phyloP scores from a whole-genome alignment of 2,797 vertebrate genomes.

The Ctenopoma kingsleyae region DNA sequence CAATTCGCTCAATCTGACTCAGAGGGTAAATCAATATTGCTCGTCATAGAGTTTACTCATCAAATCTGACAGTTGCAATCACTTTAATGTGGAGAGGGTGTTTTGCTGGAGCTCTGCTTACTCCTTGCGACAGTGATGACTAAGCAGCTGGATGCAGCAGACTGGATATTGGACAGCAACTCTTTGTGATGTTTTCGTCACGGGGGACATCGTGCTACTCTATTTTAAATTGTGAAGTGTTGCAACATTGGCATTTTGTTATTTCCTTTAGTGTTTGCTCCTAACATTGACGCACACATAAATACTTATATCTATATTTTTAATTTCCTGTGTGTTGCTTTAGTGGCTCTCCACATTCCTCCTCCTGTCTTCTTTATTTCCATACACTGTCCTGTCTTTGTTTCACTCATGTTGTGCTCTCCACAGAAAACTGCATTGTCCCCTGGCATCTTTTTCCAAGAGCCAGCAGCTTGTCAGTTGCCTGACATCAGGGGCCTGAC shows the following conservation, averaged over 20 bases:
- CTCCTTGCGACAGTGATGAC: conserved; percentile 53
- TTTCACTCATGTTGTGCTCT: conserved; percentile 13
- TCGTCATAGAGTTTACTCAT: conserved; percentile 42
- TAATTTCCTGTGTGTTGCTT: background rate
- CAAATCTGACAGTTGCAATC: conserved; percentile 22
- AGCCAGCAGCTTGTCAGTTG: conserved; percentile 54
- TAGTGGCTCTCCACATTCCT: background rate
- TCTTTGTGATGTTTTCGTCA: conserved; percentile 27
- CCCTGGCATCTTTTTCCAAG: conserved; percentile 22
- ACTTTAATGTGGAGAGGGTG: background rate
- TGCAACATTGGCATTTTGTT: background rate
- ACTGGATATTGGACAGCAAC: conserved; percentile 9
- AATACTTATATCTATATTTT: background rate
- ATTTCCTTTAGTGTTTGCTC: background rate
- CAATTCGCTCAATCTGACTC: background rate
- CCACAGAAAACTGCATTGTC: conserved; percentile 54
- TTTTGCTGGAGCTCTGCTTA: conserved; percentile 12
- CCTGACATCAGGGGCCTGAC: conserved; percentile 51
- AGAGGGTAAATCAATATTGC: conserved; percentile 8
- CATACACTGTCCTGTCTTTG: background rate
- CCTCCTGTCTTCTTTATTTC: background rate
- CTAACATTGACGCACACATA: no score
- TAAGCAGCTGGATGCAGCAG: conserved; percentile 57
- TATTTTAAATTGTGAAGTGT: background rate
- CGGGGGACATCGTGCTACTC: background rate